Evolutionary conservation across 2,797 vertebrate species (phyloP).

Genomic region (Parauchenoglanis ngamensis): DNA sequence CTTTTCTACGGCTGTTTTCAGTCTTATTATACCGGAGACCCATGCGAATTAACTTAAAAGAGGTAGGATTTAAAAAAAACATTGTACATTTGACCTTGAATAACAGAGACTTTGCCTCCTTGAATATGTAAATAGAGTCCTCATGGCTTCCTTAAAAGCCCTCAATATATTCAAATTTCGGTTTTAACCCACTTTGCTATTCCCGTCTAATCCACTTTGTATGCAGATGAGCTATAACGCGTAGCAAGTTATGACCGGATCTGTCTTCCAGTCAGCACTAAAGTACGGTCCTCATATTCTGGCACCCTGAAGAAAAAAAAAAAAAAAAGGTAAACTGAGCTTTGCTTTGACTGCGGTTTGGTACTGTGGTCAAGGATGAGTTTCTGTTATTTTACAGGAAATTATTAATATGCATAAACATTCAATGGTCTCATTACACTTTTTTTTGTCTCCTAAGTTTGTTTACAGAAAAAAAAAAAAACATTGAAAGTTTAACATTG

Average conservation of each 20-base stretch:
- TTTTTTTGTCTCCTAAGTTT: background rate
- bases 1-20: conserved; percentile 37
- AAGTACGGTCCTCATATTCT: conserved; percentile 17
- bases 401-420: background rate
- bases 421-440: background rate
- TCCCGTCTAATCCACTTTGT: conserved; percentile 46
- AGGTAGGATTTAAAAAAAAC: conserved; percentile 47
- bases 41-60: conserved; percentile 20
- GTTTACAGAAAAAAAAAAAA: background rate
- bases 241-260: conserved; percentile 25
- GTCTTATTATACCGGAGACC: conserved; percentile 53
- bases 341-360: background rate
- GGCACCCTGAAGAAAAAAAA: too few species aligned
- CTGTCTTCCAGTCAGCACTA: conserved; percentile 16
- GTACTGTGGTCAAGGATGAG: background rate
- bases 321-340: conserved; percentile 3
- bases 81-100: conserved; percentile 70
- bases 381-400: background rate
- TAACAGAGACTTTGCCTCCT: conserved; percentile 48
- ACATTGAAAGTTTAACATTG: background rate
- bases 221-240: conserved; percentile 41
- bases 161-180: conserved; percentile 60
- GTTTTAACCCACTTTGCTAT: conserved; percentile 42
- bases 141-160: conserved; percentile 62
- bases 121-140: conserved; percentile 66